These are phyloP conservation scores for Leguminivora glycinivorella DNA, from an alignment of 1,140 invertebrate species.

Conservation along the genomic window DNA sequence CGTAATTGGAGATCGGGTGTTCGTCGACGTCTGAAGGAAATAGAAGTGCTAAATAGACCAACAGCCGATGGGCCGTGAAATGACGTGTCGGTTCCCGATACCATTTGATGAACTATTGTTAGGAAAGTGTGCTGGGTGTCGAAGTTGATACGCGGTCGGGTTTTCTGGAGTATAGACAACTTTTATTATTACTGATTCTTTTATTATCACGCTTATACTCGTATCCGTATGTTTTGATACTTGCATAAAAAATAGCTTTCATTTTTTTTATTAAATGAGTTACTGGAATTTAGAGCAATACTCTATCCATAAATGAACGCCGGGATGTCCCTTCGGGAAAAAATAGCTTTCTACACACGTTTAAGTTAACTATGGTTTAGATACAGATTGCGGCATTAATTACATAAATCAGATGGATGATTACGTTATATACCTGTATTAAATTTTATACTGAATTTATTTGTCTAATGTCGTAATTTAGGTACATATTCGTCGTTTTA, in stretches of 20 bases:
- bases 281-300: too few species aligned
- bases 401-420: too few species aligned
- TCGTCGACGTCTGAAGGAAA: slow-evolving; percentile 55
- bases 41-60: slow-evolving; percentile 66
- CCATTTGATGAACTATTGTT: slow-evolving; percentile 70
- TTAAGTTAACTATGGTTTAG: too few species aligned
- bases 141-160: slow-evolving; percentile 39
- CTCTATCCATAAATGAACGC: too few species aligned
- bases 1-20: slow-evolving; percentile 41
- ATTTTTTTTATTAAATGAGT: too few species aligned
- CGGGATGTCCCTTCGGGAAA: too few species aligned
- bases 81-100: slow-evolving; percentile 58
- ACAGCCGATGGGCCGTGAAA: slow-evolving; percentile 65
- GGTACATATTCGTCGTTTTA: too few species aligned
- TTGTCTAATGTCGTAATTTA: too few species aligned
- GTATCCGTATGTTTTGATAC: neutral
- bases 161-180: slow-evolving; percentile 33
- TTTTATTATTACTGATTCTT: neutral
- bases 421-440: too few species aligned
- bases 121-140: slow-evolving; percentile 45
- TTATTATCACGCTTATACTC: neutral
- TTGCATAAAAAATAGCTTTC: neutral
- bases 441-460: too few species aligned
- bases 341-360: too few species aligned
- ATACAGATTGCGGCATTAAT: too few species aligned